phyloP scores from a whole-genome alignment of 2,888 invertebrate genomes.

The Koerneria pararmatus region DNA sequence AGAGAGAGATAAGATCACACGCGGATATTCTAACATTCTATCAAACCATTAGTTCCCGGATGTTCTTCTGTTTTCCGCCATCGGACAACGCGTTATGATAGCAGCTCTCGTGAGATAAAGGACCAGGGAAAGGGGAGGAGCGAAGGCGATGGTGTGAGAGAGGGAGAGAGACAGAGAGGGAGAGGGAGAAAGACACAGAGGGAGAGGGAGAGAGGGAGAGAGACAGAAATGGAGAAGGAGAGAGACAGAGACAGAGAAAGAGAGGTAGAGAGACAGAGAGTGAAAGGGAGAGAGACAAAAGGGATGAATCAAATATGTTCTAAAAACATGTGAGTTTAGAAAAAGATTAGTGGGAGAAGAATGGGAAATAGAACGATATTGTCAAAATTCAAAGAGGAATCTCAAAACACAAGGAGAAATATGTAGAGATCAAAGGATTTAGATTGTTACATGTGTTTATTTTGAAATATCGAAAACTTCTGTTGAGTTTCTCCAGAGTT shows the following conservation, averaged over 20 bases:
- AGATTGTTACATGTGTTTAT: no score
- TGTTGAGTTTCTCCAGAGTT: no score
- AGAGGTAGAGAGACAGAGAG: neutral
- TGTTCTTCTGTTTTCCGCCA: no score
- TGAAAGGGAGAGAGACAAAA: neutral
- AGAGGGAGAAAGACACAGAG: neutral
- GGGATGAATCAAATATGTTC: neutral
- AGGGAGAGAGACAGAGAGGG: no score
- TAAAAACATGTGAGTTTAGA: neutral
- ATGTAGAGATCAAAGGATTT: no score
- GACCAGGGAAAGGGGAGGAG: neutral
- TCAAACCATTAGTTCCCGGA: no score
- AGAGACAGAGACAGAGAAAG: neutral
- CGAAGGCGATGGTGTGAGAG: neutral
- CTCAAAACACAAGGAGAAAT: neutral
- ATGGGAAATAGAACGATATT: neutral
- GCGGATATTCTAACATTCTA: no score
- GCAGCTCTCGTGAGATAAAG: no score
- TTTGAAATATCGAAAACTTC: no score
- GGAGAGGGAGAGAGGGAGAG: neutral
- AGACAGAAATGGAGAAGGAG: neutral
- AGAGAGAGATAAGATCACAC: neutral
- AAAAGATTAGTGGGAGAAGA: neutral
- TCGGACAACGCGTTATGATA: no score
- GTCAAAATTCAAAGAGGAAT: neutral